Conservation (phyloP, 2,888 invertebrate species). For the Mamestra brassicae region DNA sequence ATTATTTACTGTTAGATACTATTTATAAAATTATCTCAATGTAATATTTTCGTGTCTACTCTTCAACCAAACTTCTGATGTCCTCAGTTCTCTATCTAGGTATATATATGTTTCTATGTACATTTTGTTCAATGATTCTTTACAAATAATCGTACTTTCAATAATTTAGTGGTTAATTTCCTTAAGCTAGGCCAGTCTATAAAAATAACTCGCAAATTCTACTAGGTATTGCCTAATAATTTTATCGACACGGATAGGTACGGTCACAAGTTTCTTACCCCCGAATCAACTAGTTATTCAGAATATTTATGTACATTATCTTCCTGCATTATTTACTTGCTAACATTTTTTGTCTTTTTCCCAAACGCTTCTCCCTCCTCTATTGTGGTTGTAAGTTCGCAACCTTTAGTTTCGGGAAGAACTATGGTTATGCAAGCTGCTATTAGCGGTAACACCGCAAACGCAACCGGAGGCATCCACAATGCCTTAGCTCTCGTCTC, state of each 20-base stretch:
- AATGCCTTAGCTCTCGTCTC: slow-evolving; percentile 86
- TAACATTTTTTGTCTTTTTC: slow-evolving; percentile 61
- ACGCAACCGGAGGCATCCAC: slow-evolving; percentile 93
- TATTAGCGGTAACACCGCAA: slow-evolving; percentile 93
- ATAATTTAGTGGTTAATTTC: slow-evolving; percentile 28
- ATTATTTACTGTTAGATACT: neutral
- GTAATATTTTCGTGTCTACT: slow-evolving; percentile 7
- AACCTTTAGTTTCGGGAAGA: slow-evolving; percentile 95
- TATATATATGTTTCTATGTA: neutral
- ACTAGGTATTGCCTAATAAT: neutral
- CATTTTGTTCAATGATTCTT: slow-evolving; percentile 1
- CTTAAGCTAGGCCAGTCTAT: slow-evolving; percentile 15
- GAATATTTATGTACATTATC: slow-evolving; percentile 24
- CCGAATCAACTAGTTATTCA: neutral
- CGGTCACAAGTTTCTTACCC: neutral
- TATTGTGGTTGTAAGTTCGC: slow-evolving; percentile 94
- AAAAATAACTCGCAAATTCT: slow-evolving; percentile 9
- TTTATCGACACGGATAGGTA: slow-evolving; percentile 1
- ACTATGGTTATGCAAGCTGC: slow-evolving; percentile 89
- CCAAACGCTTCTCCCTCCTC: slow-evolving; percentile 94
- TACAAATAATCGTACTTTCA: neutral
- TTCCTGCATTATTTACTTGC: slow-evolving; percentile 5
- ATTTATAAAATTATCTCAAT: slow-evolving; percentile 10
- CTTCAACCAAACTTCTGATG: neutral
- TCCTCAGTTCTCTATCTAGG: neutral